Evolutionary conservation across 2,113 vertebrate genomes (phyloP).

Genomic region (Dissostichus mawsoni): DNA sequence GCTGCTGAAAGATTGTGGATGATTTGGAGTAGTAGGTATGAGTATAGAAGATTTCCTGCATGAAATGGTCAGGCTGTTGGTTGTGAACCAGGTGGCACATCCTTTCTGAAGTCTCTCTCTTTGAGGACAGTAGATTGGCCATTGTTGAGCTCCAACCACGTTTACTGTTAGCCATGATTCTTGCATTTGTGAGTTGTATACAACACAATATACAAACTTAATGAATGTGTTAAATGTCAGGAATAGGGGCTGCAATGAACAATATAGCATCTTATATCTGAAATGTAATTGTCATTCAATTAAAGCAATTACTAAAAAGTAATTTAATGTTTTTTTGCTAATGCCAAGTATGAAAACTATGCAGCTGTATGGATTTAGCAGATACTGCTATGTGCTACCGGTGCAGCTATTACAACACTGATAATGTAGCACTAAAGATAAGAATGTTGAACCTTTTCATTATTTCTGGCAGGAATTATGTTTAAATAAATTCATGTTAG

Average conservation of each 20-base stretch:
- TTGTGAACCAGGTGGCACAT: neutral
- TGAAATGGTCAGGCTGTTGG: neutral
- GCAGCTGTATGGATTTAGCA: neutral
- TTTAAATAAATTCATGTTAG: slow-evolving; percentile 4
- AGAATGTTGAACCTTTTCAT: neutral
- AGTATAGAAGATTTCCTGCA: neutral
- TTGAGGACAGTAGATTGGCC: neutral
- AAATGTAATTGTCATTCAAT: neutral
- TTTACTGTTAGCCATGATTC: neutral
- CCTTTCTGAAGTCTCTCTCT: neutral
- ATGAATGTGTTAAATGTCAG: neutral
- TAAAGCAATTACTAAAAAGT: too few relatives aligned
- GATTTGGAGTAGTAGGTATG: slow-evolving; percentile 61
- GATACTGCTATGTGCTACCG: neutral
- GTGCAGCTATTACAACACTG: slow-evolving; percentile 2
- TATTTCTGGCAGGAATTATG: neutral
- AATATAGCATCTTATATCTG: neutral
- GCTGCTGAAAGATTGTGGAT: slow-evolving; percentile 25
- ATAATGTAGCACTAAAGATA: neutral
- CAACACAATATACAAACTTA: neutral
- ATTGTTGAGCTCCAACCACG: neutral
- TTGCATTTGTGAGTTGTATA: neutral
- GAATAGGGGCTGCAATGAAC: too few relatives aligned
- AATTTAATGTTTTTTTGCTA: neutral
- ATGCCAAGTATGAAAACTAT: slow-evolving; percentile 10